Base-by-base conservation (phyloP, 1,140 invertebrate genomes). In the Dysdera silvatica region DNA sequence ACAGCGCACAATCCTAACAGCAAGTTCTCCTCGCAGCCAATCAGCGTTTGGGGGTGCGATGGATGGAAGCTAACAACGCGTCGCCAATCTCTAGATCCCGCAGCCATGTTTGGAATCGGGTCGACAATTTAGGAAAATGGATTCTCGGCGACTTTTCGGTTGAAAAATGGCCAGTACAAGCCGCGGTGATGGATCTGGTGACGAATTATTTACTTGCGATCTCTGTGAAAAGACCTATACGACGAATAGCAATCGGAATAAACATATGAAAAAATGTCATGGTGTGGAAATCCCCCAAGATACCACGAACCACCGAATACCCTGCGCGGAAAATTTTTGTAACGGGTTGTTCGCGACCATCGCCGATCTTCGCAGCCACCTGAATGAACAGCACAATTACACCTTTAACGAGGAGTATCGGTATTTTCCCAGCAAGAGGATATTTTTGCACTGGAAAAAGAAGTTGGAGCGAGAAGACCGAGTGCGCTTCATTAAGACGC, bases 61-160 rank as follows among this genome's bases (percentile, higher is more conserved):
- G 3, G 26, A 5, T 40, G 12, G 24, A 12, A 31, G 4, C 35
- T 45, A 41, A 43, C 54, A 52, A 49, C 49, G 59, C 59, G n/a
- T n/a, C n/a, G n/a, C n/a, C n/a, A n/a, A n/a, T n/a, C 32, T 61
- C 6, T 24, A 54, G 59, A 61, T 47, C 59, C 48, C 4, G 48
- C 35, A 43, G 59, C 59, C 59, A 61, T 61, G 16, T 61, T 61
- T 61, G 59, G 59, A 61, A 54, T 61, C 29, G 12, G 59, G 59
- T 61, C 59, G 35, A 47, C 37, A 61, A 61, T 61, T 61, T 61
- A 49, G 59, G 54, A 54, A 61, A 61, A 43, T 61, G 54, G 31
- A 20, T 7, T 20, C 24, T n/a, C 8, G n/a, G 41, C 41, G 8
- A 2, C 10, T 1, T 24, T 24, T 23, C 26, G 48, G 47, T 18